Evolutionary conservation across 2,888 invertebrate genomes (phyloP).

Genomic region (Caradrina kadenii): DNA sequence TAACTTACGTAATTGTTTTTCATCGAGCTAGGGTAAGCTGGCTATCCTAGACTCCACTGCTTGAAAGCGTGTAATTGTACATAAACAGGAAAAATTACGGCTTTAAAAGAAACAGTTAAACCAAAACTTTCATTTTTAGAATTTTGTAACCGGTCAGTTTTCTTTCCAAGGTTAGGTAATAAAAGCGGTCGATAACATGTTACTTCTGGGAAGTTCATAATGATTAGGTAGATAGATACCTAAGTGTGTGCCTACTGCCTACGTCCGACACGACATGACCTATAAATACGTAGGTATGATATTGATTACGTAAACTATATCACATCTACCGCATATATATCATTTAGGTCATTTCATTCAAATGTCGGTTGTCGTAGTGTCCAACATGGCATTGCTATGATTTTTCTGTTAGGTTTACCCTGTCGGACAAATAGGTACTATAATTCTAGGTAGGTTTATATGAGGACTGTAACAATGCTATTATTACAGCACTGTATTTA

Average conservation of each 20-base stretch:
- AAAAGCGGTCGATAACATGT: slow-evolving; percentile 53
- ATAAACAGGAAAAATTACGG: not conserved
- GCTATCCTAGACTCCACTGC: not conserved
- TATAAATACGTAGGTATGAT: slow-evolving; percentile 11
- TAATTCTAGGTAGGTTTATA: too few species aligned
- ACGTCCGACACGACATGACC: slow-evolving; percentile 16
- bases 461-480: too few species aligned
- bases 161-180: slow-evolving; percentile 48
- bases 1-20: too few species aligned
- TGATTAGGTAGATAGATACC: slow-evolving; percentile 26
- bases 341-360: not conserved
- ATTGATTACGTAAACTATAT: slow-evolving; percentile 41
- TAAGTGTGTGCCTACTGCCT: slow-evolving; percentile 20
- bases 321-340: not conserved
- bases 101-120: not conserved
- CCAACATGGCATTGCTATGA: not conserved
- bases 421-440: not conserved
- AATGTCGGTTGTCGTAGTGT: not conserved
- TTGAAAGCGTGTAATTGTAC: not conserved
- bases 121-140: slow-evolving; percentile 1
- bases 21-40: not conserved
- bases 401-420: not conserved
- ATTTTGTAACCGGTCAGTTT: slow-evolving; percentile 13
- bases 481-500: too few species aligned
- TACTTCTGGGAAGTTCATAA: slow-evolving; percentile 23